Conservation (phyloP, 2,888 invertebrate species). For the Venustoraphidia nigricollis region DNA sequence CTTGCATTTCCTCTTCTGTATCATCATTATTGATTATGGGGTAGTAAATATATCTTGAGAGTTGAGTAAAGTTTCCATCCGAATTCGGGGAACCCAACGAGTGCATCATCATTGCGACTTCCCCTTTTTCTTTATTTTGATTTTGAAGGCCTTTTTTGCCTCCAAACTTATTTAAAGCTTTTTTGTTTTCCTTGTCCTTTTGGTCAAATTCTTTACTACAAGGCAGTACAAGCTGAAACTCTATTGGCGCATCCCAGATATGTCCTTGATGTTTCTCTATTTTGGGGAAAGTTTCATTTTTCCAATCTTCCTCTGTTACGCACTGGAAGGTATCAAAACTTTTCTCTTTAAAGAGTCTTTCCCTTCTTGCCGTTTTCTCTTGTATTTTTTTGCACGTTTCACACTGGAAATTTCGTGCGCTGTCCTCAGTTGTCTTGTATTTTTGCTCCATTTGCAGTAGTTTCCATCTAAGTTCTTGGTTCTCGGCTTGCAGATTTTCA, state of each 20-base stretch:
- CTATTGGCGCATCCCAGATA: slow-evolving; percentile 8
- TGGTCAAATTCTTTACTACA: slow-evolving; percentile 6
- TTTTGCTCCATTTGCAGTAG: too few relatives aligned
- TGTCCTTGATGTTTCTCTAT: background rate
- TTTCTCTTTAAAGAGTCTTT: slow-evolving; percentile 5
- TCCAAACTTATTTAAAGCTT: slow-evolving; percentile 7
- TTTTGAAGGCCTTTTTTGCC: slow-evolving; percentile 4
- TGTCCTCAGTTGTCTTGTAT: too few relatives aligned
- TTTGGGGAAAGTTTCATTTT: slow-evolving; percentile 5
- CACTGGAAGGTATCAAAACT: too few relatives aligned
- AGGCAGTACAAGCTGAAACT: slow-evolving; percentile 8
- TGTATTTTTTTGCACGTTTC: too few relatives aligned
- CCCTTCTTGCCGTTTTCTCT: too few relatives aligned
- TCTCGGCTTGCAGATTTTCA: too few relatives aligned
- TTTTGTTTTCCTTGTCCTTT: slow-evolving; percentile 2
- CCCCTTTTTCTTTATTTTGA: slow-evolving; percentile 7
- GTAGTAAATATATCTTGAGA: slow-evolving; percentile 9
- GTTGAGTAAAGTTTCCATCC: slow-evolving; percentile 10
- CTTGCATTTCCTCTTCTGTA: too few relatives aligned
- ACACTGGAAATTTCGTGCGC: too few relatives aligned
- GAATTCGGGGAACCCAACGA: too few relatives aligned
- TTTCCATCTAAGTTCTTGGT: too few relatives aligned
- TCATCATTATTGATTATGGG: too few relatives aligned
- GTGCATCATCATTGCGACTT: too few relatives aligned
- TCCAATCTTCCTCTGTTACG: slow-evolving; percentile 9